phyloP scores from a whole-genome alignment of 1,140 invertebrate genomes.

The Conopomorpha cramerella region DNA sequence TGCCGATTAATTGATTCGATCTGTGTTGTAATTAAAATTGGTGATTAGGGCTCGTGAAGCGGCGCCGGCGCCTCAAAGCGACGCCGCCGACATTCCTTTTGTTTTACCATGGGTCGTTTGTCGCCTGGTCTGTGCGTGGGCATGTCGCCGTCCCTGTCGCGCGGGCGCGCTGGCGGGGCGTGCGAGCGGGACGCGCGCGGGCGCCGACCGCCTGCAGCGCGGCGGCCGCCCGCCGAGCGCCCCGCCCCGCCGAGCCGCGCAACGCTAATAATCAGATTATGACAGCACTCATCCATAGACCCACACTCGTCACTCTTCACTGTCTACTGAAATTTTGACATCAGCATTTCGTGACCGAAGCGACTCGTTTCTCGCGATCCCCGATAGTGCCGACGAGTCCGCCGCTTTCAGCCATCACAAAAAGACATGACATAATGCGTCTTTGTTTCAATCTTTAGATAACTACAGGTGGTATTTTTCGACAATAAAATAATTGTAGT shows the following conservation, averaged over 20 bases:
- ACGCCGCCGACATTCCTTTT: constrained; percentile 57
- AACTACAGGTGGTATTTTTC: too few relatives aligned
- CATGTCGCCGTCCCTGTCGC: constrained; percentile 15
- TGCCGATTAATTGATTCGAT: constrained; percentile 60
- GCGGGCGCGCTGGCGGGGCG: constrained; percentile 4
- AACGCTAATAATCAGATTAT: constrained; percentile 58
- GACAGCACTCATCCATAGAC: too few relatives aligned
- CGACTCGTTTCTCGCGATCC: constrained; percentile 13
- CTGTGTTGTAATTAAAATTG: constrained; percentile 60
- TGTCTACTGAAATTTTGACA: constrained; percentile 31
- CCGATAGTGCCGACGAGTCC: constrained; percentile 3
- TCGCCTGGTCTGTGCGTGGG: constrained; percentile 43
- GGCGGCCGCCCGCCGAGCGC: constrained; percentile 50
- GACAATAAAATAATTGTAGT: too few relatives aligned
- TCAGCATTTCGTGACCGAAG: constrained; percentile 22
- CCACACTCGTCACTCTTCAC: constrained; percentile 45
- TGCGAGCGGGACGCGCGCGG: constrained; percentile 31
- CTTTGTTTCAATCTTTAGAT: constrained; percentile 12
- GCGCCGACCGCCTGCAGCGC: constrained; percentile 51
- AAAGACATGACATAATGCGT: constrained; percentile 14
- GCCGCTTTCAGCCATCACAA: constrained; percentile 1
- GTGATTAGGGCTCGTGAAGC: constrained; percentile 50
- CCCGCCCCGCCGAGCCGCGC: constrained; percentile 41
- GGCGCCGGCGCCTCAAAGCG: constrained; percentile 57
- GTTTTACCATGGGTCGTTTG: constrained; percentile 59